phyloP scores from a whole-genome alignment of 2,113 vertebrate genomes.

The Bubo scandiacus region DNA sequence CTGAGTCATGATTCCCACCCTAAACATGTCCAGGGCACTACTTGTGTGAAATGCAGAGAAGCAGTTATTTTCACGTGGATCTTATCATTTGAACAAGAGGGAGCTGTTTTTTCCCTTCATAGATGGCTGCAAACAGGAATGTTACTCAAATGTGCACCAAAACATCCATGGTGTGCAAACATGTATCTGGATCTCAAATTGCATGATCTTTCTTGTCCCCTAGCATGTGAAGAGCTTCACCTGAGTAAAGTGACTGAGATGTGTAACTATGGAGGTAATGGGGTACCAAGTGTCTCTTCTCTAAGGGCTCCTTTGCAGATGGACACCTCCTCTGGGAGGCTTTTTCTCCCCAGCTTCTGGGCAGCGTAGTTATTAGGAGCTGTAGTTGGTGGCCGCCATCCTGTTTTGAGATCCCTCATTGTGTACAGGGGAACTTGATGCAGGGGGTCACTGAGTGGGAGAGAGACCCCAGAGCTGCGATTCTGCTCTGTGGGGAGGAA shows the following conservation, averaged over 20 bases:
- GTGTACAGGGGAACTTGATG: not conserved
- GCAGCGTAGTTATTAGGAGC: not conserved
- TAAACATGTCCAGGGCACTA: not conserved
- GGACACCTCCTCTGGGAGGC: not conserved
- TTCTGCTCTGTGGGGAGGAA: not conserved
- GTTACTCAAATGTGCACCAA: not conserved
- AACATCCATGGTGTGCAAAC: not conserved
- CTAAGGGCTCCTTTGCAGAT: not conserved
- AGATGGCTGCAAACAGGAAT: not conserved
- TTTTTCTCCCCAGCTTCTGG: not conserved
- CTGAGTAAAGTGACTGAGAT: not conserved
- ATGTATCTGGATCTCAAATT: accelerated
- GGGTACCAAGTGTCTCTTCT: not conserved
- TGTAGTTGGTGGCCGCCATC: not conserved
- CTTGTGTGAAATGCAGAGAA: not conserved
- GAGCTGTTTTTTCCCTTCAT: accelerated
- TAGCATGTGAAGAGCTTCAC: not conserved
- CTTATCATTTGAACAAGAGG: not conserved
- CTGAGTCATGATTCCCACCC: not conserved
- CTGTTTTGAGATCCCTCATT: not conserved
- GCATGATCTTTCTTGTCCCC: not conserved
- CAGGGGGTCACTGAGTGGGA: not conserved
- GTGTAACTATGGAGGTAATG: not conserved
- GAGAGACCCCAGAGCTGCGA: not conserved
- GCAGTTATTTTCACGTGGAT: not conserved